Percentiles rank a stretch among this genome's conserved stretches.
Conservation (phyloP, 1,140 invertebrate species). For the Archegozetes longisetosus region DNA sequence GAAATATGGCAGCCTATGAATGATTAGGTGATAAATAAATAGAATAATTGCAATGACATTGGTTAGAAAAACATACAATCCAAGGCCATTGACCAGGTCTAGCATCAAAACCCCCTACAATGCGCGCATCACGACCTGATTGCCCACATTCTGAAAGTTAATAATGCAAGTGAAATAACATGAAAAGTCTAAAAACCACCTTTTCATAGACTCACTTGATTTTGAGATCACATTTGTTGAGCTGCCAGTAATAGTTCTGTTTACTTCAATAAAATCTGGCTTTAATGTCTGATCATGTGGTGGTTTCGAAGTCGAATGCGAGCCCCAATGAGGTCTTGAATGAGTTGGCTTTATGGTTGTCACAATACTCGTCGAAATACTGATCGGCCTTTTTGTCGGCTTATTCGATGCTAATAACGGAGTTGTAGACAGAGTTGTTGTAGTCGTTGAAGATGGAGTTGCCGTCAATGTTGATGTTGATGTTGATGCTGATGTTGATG, state of each 20-base stretch:
- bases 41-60: background rate
- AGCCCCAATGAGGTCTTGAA: slow-evolving; percentile 5
- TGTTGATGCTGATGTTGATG: slow-evolving; percentile 9
- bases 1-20: slow-evolving; percentile 22
- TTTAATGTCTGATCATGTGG: background rate
- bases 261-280: background rate
- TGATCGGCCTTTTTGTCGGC: background rate
- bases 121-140: slow-evolving; percentile 20
- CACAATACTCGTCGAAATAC: background rate
- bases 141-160: slow-evolving; percentile 17
- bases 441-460: slow-evolving; percentile 1
- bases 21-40: too few relatives aligned
- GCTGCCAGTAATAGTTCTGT: background rate
- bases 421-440: background rate
- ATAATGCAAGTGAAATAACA: background rate
- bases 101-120: slow-evolving; percentile 23
- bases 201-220: background rate
- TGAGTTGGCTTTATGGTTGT: slow-evolving; percentile 11
- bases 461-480: background rate
- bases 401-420: background rate
- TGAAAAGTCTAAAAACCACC: background rate
- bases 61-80: slow-evolving; percentile 19
- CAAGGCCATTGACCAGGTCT: slow-evolving; percentile 24
- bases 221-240: background rate
- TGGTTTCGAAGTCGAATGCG: background rate